A percentile compares a stretch with the other conserved stretches of the same genome.
Conservation (phyloP, 2,888 invertebrate genomes). For the Chydorus sphaericus region DNA sequence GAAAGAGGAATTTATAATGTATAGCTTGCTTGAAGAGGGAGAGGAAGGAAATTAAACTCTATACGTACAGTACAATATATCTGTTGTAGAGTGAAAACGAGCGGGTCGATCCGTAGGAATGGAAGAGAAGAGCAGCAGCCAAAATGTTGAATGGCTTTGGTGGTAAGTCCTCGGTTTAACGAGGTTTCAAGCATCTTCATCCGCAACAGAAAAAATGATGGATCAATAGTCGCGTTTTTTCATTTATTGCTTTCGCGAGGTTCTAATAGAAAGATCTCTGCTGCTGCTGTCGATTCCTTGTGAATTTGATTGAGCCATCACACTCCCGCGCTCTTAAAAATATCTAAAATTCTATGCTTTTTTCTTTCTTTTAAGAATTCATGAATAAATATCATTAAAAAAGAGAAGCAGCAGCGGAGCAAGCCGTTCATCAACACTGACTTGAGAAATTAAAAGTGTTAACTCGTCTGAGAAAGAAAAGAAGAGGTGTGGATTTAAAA, state of each 20-base stretch:
- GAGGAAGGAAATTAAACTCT: no score
- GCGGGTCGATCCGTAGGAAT: neutral
- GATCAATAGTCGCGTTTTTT: neutral
- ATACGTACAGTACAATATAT: no score
- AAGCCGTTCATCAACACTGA: neutral
- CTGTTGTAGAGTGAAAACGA: neutral
- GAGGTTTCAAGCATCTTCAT: neutral
- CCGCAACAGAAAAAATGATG: no score
- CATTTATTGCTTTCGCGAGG: neutral
- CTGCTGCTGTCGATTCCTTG: neutral
- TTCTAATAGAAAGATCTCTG: neutral
- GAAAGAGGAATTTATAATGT: no score
- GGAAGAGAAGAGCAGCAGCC: slow-evolving; percentile 4
- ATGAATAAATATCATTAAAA: no score
- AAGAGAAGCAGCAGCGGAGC: neutral
- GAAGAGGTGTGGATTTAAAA: neutral
- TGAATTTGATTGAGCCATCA: slow-evolving; percentile 2
- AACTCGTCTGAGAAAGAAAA: neutral
- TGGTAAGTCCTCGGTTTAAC: slow-evolving; percentile 1
- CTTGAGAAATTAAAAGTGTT: neutral
- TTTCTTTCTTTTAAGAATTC: no score
- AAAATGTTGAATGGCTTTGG: slow-evolving; percentile 5
- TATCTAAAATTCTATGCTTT: no score
- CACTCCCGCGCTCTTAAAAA: no score
- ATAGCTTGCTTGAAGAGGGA: no score